Conservation (phyloP, 2,797 vertebrate species). For the Lutjanus campechanus region DNA sequence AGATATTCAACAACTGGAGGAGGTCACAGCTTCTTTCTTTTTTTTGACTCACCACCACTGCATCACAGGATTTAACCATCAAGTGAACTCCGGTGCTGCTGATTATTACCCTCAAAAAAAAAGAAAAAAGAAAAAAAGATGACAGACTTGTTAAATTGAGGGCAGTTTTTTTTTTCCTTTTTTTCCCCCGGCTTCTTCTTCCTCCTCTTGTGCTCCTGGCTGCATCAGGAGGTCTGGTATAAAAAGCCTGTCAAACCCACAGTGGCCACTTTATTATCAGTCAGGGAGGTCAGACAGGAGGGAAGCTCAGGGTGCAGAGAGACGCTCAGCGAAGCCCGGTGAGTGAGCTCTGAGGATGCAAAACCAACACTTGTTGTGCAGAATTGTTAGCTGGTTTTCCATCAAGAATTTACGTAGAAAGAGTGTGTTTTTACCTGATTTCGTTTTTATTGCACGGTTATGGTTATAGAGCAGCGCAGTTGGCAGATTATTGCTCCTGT, state of each 20-base stretch:
- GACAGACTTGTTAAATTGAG: conserved; percentile 42
- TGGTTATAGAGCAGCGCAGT: background rate
- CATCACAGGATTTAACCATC: conserved; percentile 47
- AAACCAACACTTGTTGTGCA: conserved; percentile 17
- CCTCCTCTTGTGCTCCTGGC: conserved; percentile 30
- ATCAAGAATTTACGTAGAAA: background rate
- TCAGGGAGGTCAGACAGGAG: conserved; percentile 83
- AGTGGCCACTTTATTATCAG: conserved; percentile 84
- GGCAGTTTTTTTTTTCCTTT: background rate
- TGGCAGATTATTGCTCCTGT: background rate
- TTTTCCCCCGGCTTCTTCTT: no score
- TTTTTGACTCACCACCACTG: background rate
- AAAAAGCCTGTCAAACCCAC: conserved; percentile 84
- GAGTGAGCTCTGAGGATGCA: conserved; percentile 65
- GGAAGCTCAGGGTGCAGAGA: conserved; percentile 67
- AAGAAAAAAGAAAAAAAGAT: conserved; percentile 11
- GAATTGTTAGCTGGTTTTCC: conserved; percentile 27
- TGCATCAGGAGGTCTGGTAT: conserved; percentile 78
- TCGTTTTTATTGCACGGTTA: background rate
- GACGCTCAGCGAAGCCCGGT: conserved; percentile 66
- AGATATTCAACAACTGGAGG: conserved; percentile 27
- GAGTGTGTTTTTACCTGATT: conserved; percentile 10
- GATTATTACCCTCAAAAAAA: conserved; percentile 52
- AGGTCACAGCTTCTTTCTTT: conserved; percentile 1
- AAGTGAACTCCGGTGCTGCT: conserved; percentile 41